Conservation (phyloP, 2,113 vertebrate genomes). For the Ahaetulla prasina region DNA sequence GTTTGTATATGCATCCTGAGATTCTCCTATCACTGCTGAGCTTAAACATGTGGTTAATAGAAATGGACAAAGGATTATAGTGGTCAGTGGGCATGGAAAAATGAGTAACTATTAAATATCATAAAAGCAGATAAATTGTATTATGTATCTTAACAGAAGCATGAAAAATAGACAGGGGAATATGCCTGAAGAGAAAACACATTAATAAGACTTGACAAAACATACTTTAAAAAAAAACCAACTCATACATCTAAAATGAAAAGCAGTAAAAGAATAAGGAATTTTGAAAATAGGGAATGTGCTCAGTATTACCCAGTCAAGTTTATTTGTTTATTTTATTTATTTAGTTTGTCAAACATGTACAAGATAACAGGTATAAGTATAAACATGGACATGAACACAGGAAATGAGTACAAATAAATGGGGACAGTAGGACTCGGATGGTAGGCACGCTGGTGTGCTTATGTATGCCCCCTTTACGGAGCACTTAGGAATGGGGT, state of each 20-base stretch:
- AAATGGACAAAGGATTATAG: constrained; percentile 11
- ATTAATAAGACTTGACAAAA: background rate
- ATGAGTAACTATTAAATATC: constrained; percentile 20
- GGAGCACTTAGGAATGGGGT: too few relatives aligned
- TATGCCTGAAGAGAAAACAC: background rate
- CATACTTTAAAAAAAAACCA: background rate
- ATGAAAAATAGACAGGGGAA: constrained; percentile 25
- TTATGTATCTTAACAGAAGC: constrained; percentile 26
- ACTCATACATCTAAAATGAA: background rate
- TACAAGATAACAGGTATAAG: too few relatives aligned
- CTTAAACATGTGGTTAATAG: background rate
- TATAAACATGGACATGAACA: too few relatives aligned
- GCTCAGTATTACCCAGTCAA: background rate
- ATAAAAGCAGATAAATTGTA: constrained; percentile 29
- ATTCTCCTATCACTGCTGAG: background rate
- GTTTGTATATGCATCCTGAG: background rate
- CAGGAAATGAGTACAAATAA: too few relatives aligned
- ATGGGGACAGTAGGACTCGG: too few relatives aligned
- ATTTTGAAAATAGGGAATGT: background rate
- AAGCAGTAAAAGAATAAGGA: background rate
- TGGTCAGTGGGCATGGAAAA: constrained; percentile 34
- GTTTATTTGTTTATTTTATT: background rate
- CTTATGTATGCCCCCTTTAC: too few relatives aligned
- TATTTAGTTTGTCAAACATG: too few relatives aligned
- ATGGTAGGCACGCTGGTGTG: too few relatives aligned